phyloP scores from a whole-genome alignment of 2,888 invertebrate genomes.

The Incurvaria masculella region DNA sequence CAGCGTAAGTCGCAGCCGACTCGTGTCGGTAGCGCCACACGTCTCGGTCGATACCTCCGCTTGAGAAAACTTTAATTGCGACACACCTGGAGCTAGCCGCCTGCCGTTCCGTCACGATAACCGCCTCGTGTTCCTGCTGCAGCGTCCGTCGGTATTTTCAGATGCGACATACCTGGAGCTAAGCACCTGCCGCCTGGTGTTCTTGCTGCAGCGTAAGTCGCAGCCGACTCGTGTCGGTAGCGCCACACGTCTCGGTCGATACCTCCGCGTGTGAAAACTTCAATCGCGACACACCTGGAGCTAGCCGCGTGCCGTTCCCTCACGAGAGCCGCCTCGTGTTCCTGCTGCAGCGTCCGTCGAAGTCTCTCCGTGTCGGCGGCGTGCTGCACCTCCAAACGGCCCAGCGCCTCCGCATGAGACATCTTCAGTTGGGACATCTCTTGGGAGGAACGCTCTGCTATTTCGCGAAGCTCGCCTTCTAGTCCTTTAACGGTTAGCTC shows the following conservation, averaged over 20 bases:
- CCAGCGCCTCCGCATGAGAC: slow-evolving; percentile 38
- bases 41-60: too few species aligned
- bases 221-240: slow-evolving; percentile 42
- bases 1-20: too few species aligned
- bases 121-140: too few species aligned
- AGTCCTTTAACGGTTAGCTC: slow-evolving; percentile 83
- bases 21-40: too few species aligned
- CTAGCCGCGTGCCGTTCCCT: slow-evolving; percentile 46
- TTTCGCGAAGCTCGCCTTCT: slow-evolving; percentile 79
- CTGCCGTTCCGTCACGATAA: too few species aligned
- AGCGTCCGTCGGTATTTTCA: too few species aligned
- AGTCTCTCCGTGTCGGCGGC: slow-evolving; percentile 42
- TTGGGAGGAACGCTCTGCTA: slow-evolving; percentile 69
- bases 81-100: too few species aligned
- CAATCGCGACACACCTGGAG: slow-evolving; percentile 32
- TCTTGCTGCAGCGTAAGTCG: slow-evolving; percentile 54
- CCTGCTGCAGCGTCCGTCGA: slow-evolving; percentile 52
- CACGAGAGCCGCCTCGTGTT: slow-evolving; percentile 38
- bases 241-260: slow-evolving; percentile 2
- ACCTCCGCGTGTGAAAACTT: neutral
- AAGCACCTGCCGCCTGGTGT: slow-evolving; percentile 40
- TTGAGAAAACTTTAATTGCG: too few species aligned
- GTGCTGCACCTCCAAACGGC: slow-evolving; percentile 41
- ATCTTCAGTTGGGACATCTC: slow-evolving; percentile 56
- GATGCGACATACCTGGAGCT: too few species aligned